Conservation (phyloP, 2,797 vertebrate genomes). For the Cichlasoma orientale region DNA sequence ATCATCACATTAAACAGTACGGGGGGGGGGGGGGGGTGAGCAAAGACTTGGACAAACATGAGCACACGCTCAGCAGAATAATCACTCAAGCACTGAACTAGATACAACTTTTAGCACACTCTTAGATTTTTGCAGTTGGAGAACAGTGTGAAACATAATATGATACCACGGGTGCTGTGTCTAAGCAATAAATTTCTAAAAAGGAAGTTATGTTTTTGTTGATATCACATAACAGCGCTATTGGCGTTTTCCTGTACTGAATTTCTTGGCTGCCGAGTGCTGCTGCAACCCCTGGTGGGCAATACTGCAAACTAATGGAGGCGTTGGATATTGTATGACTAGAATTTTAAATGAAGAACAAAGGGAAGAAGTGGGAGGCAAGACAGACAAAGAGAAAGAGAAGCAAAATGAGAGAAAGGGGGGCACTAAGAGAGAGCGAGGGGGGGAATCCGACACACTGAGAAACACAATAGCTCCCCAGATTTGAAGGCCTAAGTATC, state of each 20-base stretch:
- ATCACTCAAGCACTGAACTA: not conserved
- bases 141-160: slow-evolving; percentile 38
- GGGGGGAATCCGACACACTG: slow-evolving; percentile 38
- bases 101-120: not conserved
- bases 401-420: not conserved
- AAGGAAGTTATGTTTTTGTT: slow-evolving; percentile 65
- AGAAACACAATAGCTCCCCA: slow-evolving; percentile 70
- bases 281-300: slow-evolving; percentile 71
- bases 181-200: slow-evolving; percentile 66
- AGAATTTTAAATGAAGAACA: slow-evolving; percentile 75
- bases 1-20: slow-evolving; percentile 16
- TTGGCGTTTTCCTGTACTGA: slow-evolving; percentile 60
- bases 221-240: slow-evolving; percentile 61
- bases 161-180: slow-evolving; percentile 9
- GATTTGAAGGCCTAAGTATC: slow-evolving; percentile 60
- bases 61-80: not conserved
- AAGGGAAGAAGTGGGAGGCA: slow-evolving; percentile 55
- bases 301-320: slow-evolving; percentile 66
- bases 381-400: slow-evolving; percentile 46
- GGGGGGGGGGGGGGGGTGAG: no score
- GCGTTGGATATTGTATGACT: slow-evolving; percentile 70
- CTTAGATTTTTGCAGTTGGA: slow-evolving; percentile 11
- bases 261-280: slow-evolving; percentile 61
- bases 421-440: not conserved
- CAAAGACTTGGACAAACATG: not conserved